Base-by-base conservation (phyloP, 1,140 invertebrate genomes). In the Musca vetustissima region DNA sequence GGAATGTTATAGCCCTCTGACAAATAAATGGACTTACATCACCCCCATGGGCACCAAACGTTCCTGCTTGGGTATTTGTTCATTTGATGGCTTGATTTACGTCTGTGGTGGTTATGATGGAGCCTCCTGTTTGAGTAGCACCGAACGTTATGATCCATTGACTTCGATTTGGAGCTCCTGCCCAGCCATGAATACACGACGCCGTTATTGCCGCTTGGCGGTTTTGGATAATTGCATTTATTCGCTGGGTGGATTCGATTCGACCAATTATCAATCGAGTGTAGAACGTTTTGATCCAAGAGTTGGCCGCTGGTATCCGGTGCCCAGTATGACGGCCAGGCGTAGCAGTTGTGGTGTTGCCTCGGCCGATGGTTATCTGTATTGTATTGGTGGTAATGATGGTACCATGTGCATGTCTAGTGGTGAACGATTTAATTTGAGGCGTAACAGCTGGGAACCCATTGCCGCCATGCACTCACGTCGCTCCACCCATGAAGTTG, bases 1-100 rank as follows among this genome's bases (percentile, higher is more conserved):
- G 2, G 90, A 91, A 82, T 86, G 84, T 73, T 91, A 89, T 74
- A 88, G 88, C 76, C 88, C 88, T 1, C 73, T 86, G 43, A 84
- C 77, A 4, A 89, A 90, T 76, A 84, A 84, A 68, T 89, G 88
- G 88, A 84, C 73, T 9, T 71, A 84, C 24, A 90, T 93, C 66
- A 88, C 90, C 1, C 86, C 89, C 1, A 92, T 93, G 91, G 91
- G 90, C 65, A 92, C 90, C 1, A 87, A 91, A 72, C 78, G 92
- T 64, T 83, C 74, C 49, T 82, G 81, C 61, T 55, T 80, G 81
- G 85, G 86, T 24, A 85, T 87, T 28, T 87, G 88, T 82, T 83
- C 84, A 3, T 86, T 87, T 77, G 88, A 91, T 74, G 90, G 89
- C 11, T 74, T 91, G 15, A 83, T 92, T 17, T 93, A 91, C 69